These are phyloP conservation scores for Drosophila koepferae DNA, from an alignment of 2,888 invertebrate species.

Conservation along the genomic window DNA sequence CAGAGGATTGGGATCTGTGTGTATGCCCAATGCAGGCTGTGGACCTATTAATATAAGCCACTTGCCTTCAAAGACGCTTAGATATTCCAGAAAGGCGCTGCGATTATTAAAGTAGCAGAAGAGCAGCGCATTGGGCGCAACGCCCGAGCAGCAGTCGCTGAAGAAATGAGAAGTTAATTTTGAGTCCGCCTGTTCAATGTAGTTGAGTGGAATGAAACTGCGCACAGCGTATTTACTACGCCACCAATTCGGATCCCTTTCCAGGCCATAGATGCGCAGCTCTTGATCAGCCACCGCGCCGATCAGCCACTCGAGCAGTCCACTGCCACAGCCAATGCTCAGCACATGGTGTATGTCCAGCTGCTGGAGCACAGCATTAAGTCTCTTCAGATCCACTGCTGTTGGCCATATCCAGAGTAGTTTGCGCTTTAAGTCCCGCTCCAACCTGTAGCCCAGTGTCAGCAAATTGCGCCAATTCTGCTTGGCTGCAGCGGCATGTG, in stretches of 20 bases:
- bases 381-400: slow-evolving; percentile 87
- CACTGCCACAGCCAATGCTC: slow-evolving; percentile 93
- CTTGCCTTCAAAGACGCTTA: slow-evolving; percentile 88
- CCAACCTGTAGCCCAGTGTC: slow-evolving; percentile 67
- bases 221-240: slow-evolving; percentile 90
- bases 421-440: slow-evolving; percentile 84
- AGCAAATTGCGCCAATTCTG: slow-evolving; percentile 86
- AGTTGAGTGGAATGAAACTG: slow-evolving; percentile 89
- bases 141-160: slow-evolving; percentile 83
- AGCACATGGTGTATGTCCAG: slow-evolving; percentile 86
- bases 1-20: slow-evolving; percentile 91
- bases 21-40: slow-evolving; percentile 87
- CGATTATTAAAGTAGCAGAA: slow-evolving; percentile 94
- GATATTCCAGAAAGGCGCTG: slow-evolving; percentile 89
- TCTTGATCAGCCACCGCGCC: slow-evolving; percentile 85
- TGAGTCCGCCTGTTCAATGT: slow-evolving; percentile 83
- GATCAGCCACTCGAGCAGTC: slow-evolving; percentile 93
- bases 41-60: slow-evolving; percentile 92
- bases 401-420: slow-evolving; percentile 92
- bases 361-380: slow-evolving; percentile 86
- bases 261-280: slow-evolving; percentile 87
- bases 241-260: slow-evolving; percentile 94
- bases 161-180: slow-evolving; percentile 82
- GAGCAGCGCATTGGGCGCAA: slow-evolving; percentile 86
- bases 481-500: slow-evolving; percentile 37